phyloP scores from a whole-genome alignment of 2,797 vertebrate species.

The Epinephelus awoara region DNA sequence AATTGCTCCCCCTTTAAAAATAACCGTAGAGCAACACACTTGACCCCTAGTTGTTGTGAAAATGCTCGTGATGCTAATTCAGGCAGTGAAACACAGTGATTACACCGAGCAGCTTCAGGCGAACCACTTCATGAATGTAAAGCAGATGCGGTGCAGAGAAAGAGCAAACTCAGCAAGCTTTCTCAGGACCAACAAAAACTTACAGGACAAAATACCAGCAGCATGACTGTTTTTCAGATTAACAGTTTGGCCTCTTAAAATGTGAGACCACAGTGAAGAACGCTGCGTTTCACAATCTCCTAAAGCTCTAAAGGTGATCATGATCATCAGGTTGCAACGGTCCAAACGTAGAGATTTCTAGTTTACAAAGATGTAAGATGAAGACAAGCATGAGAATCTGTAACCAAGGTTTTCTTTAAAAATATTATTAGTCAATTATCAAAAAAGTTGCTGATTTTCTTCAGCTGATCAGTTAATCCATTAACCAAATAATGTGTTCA shows the following conservation, averaged over 20 bases:
- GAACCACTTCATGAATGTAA: constrained; percentile 14
- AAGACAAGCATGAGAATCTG: not conserved
- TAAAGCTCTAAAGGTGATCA: not conserved
- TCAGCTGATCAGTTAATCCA: too few relatives aligned
- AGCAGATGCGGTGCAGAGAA: not conserved
- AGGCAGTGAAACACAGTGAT: constrained; percentile 18
- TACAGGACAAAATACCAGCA: not conserved
- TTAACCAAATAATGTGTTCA: not conserved
- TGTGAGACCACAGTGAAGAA: not conserved
- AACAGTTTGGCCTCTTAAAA: not conserved
- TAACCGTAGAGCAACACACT: not conserved
- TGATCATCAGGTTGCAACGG: too few relatives aligned
- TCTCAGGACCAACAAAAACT: not conserved
- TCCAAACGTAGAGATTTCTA: not conserved
- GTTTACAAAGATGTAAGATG: not conserved
- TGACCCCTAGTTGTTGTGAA: not conserved
- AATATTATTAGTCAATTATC: not conserved
- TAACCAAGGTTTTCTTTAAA: not conserved
- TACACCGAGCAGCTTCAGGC: constrained; percentile 29
- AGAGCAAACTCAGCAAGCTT: constrained; percentile 10
- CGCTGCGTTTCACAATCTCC: not conserved
- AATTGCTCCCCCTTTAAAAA: not conserved
- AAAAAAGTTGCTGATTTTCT: not conserved
- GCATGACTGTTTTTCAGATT: not conserved
- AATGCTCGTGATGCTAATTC: constrained; percentile 29